Evolutionary conservation across 2,113 vertebrate species (phyloP).

Genomic region (Pteruthius melanotis): DNA sequence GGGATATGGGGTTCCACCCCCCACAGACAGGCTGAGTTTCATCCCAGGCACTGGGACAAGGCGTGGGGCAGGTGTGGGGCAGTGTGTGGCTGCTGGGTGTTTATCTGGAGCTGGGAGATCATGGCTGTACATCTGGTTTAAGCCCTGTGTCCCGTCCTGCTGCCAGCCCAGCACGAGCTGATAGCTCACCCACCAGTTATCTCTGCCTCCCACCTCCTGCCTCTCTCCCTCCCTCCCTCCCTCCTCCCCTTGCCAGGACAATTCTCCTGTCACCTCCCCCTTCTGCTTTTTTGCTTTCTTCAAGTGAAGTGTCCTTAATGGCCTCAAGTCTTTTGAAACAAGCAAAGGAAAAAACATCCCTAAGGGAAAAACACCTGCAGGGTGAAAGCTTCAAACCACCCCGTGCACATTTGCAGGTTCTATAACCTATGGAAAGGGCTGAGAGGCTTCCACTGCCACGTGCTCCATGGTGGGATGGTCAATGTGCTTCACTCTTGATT

Average conservation of each 20-base stretch:
- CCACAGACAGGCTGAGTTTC: not conserved
- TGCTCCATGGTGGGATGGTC: fast-evolving
- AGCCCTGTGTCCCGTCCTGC: not conserved
- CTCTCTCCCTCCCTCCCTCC: not conserved
- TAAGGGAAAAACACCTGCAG: not conserved
- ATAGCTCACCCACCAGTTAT: not conserved
- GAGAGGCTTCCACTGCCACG: not conserved
- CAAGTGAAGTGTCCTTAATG: not conserved
- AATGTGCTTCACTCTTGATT: fast-evolving
- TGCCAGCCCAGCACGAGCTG: not conserved
- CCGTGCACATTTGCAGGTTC: not conserved
- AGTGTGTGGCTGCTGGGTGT: not conserved
- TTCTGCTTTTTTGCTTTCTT: not conserved
- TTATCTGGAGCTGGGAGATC: not conserved
- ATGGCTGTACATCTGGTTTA: not conserved
- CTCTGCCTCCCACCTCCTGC: not conserved
- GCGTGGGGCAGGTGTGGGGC: not conserved
- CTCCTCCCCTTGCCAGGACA: not conserved
- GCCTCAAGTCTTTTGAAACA: fast-evolving
- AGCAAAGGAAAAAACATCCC: not conserved
- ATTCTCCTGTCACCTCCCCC: not conserved
- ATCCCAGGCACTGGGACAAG: not conserved
- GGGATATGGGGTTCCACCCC: fast-evolving
- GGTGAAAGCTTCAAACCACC: not conserved
- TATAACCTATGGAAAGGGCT: not conserved